These are phyloP conservation scores for Apogon hyalosoma DNA, from an alignment of 2,797 vertebrate species.

Conservation along the genomic window DNA sequence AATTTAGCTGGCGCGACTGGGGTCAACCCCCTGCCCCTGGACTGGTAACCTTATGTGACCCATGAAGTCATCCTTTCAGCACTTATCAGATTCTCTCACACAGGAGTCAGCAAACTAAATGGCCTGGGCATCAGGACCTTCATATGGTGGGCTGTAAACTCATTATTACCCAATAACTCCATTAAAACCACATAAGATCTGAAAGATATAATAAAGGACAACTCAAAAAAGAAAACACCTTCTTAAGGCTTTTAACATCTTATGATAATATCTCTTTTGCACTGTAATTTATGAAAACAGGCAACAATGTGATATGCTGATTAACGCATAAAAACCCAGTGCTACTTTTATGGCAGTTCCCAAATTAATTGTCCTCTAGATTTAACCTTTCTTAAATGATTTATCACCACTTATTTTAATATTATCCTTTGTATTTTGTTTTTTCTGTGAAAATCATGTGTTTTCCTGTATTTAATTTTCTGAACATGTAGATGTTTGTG, in stretches of 20 bases:
- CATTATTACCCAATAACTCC: constrained; percentile 46
- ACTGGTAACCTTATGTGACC: constrained; percentile 77
- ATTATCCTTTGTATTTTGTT: no score
- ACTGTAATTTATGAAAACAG: neutral
- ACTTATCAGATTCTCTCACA: constrained; percentile 63
- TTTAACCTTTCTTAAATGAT: no score
- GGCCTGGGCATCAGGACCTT: constrained; percentile 33
- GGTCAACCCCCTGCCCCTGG: constrained; percentile 72
- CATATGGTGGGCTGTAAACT: constrained; percentile 34
- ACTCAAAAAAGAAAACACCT: constrained; percentile 16
- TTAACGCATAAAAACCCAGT: neutral
- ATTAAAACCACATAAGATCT: constrained; percentile 27
- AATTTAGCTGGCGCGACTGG: constrained; percentile 63
- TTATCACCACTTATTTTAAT: no score
- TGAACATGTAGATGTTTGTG: neutral
- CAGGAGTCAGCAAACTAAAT: constrained; percentile 58
- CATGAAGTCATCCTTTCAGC: constrained; percentile 76
- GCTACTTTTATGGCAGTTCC: no score
- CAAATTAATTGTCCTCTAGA: no score
- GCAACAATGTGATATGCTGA: neutral
- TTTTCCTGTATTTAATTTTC: no score
- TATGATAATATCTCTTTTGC: neutral
- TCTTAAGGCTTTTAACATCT: neutral
- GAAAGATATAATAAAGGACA: neutral
- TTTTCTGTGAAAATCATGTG: no score